phyloP scores from a whole-genome alignment of 2,888 invertebrate genomes.

The Agrotis exclamationis region DNA sequence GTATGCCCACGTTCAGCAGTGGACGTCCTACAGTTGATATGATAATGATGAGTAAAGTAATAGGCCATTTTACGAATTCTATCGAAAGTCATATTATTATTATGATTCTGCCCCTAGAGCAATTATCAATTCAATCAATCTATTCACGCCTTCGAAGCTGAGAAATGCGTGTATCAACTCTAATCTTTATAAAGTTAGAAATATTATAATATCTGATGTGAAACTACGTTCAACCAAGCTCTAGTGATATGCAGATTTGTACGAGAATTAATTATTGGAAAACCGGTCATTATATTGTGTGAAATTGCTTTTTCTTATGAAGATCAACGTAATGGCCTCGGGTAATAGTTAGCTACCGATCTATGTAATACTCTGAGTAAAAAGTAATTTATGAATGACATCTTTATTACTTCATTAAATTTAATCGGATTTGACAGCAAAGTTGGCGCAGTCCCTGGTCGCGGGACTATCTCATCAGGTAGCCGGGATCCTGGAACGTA shows the following conservation, averaged over 20 bases:
- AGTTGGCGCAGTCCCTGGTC: too few relatives aligned
- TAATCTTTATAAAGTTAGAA: slow-evolving; percentile 38
- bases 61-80: too few relatives aligned
- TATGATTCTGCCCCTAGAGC: too few relatives aligned
- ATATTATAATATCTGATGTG: slow-evolving; percentile 27
- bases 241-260: slow-evolving; percentile 58
- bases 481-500: too few relatives aligned
- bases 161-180: slow-evolving; percentile 25
- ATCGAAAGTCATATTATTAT: too few relatives aligned
- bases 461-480: too few relatives aligned
- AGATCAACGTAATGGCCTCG: slow-evolving; percentile 24
- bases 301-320: slow-evolving; percentile 53
- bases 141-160: not conserved
- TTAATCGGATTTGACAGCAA: not conserved
- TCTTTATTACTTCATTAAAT: not conserved
- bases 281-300: slow-evolving; percentile 50
- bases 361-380: slow-evolving; percentile 14
- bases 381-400: slow-evolving; percentile 12
- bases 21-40: too few relatives aligned
- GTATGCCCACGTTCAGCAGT: too few relatives aligned
- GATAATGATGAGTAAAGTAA: too few relatives aligned
- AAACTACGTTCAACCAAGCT: slow-evolving; percentile 27
- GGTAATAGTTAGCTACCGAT: slow-evolving; percentile 24
- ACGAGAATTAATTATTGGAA: slow-evolving; percentile 61
- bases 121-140: slow-evolving; percentile 43